Conservation (phyloP, 2,113 vertebrate genomes). For the Austrofundulus limnaeus region DNA sequence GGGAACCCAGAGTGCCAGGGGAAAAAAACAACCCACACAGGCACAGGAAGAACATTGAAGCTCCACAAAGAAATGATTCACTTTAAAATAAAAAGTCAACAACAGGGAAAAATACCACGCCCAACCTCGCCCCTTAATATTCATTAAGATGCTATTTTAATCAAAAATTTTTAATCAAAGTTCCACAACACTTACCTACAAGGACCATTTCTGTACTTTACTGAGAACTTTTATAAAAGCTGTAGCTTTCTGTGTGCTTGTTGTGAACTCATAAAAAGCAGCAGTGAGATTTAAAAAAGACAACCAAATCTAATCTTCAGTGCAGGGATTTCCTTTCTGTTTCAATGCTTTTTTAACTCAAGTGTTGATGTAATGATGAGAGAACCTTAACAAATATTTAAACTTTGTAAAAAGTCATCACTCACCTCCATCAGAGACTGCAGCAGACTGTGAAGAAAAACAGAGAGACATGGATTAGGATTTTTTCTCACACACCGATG, state of each 20-base stretch:
- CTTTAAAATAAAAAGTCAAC: too few relatives aligned
- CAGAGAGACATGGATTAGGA: slow-evolving; percentile 88
- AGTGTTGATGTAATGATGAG: neutral
- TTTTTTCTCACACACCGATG: slow-evolving; percentile 54
- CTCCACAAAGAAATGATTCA: neutral
- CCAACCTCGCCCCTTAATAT: too few relatives aligned
- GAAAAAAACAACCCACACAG: neutral
- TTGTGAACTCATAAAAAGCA: too few relatives aligned
- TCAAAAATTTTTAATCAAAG: neutral
- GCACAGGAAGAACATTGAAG: neutral
- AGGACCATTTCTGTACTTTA: neutral
- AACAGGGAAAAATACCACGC: too few relatives aligned
- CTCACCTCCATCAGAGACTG: slow-evolving; percentile 99
- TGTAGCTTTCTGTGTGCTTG: neutral
- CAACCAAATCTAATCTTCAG: too few relatives aligned
- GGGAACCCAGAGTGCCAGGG: neutral
- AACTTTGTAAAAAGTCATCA: slow-evolving; percentile 20
- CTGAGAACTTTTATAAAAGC: neutral
- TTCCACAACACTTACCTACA: neutral
- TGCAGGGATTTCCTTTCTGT: too few relatives aligned
- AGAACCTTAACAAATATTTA: neutral
- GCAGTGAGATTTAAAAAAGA: too few relatives aligned
- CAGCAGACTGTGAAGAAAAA: slow-evolving; percentile 92
- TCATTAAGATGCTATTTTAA: too few relatives aligned
- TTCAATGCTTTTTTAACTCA: neutral